Base-by-base conservation (phyloP, 2,888 invertebrate genomes). In the Periphyllus acericola region DNA sequence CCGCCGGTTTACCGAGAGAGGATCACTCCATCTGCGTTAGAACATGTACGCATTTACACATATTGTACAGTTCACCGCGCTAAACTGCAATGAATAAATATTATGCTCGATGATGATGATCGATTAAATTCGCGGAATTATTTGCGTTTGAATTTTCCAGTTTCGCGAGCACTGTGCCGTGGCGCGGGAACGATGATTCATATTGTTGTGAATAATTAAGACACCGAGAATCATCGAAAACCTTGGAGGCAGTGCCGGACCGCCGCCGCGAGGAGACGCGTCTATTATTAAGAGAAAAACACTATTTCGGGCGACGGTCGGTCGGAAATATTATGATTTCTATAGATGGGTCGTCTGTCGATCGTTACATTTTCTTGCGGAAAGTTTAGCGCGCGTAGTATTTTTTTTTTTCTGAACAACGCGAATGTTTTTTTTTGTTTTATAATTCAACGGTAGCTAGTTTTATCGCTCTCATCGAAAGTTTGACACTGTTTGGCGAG, bases 201-300 rank as follows among this genome's bases (percentile, higher is more conserved):
- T 3, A 6, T 52, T 6, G 1, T 52, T 4, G 60, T 14, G 11
- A 46, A 46, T 46, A n/a, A 46, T 46, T 46, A 14, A 14, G 60
- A 55, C 32, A 78, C 55, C 55, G 21, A 60, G 14, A 79, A 79
- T 79, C 55, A 79, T 60, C 25, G 79, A 34, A 79, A 79, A 79
- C 46, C 14, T 46, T 46, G 46, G 46, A 14, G 46, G 46, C 14
- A 46, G 11, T 46, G 46, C 14, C 8, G 8, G 46, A 9, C 46
- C 36, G 3, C 6, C 6, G 36, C 6, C 6, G 36, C 36, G 6
- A n/a, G 3, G 6, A 36, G 36, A 78, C 52, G 52, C 21, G 4
- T 78, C 32, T 78, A 78, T 78, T 55, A 78, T 78, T 55, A 55
- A 11, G 14, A 55, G 55, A 60, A 79, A 34, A 55, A 25, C 34